Evolutionary conservation across 2,888 invertebrate species (phyloP).

Genomic region (Dioctria rufipes): DNA sequence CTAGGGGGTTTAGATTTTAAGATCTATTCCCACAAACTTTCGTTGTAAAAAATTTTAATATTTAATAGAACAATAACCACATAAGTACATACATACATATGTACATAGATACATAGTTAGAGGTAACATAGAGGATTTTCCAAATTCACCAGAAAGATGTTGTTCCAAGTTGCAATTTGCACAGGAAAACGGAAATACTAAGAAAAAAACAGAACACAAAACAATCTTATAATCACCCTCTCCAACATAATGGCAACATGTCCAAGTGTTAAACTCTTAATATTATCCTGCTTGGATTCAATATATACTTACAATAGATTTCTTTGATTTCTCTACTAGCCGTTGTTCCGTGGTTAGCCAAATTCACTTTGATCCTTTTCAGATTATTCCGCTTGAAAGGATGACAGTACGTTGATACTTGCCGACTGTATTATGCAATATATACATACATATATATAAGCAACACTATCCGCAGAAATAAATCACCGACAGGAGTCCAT

Average conservation of each 20-base stretch:
- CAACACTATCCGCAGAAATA: constrained; percentile 40
- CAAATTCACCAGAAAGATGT: too few relatives aligned
- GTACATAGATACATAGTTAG: too few relatives aligned
- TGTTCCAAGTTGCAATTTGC: too few relatives aligned
- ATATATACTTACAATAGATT: not conserved
- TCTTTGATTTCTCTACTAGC: constrained; percentile 3
- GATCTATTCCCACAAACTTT: too few relatives aligned
- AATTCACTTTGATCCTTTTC: constrained; percentile 47
- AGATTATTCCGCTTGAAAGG: constrained; percentile 23
- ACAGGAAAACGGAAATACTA: not conserved
- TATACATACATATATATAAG: not conserved
- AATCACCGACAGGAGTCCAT: constrained; percentile 39
- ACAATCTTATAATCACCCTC: not conserved
- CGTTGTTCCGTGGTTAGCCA: constrained; percentile 44
- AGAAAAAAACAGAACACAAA: not conserved
- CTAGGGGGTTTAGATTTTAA: too few relatives aligned
- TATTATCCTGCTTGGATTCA: not conserved
- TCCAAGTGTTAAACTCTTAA: not conserved
- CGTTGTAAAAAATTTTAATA: too few relatives aligned
- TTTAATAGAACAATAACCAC: too few relatives aligned
- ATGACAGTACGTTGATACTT: not conserved
- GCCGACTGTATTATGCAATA: constrained; percentile 11
- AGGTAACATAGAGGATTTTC: too few relatives aligned
- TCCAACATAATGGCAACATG: not conserved
- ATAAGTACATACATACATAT: too few relatives aligned